Evolutionary conservation across 2,113 vertebrate species (phyloP), one percentile per base, ranked within the genome.

Genomic region (Colossoma macropomum): DNA sequence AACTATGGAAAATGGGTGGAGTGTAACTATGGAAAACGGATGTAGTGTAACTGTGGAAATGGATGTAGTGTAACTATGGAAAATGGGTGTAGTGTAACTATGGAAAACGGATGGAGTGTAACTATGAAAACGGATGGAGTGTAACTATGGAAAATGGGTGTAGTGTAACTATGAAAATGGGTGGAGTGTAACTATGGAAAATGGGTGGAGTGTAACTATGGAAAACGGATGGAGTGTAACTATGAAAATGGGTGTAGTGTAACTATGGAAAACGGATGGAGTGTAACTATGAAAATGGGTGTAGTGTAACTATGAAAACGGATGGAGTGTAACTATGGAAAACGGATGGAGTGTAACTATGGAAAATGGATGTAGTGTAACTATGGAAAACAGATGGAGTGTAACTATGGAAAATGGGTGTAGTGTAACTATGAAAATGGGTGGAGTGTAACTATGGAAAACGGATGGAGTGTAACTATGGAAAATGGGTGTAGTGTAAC

Each of bases 1-100:
- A n/a, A n/a, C n/a, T n/a, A n/a, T n/a, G 28, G 54, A 19, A 19
- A 56, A 23, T 23, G 6, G 48, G 48, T 50, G 13, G 3, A 13
- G 48, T 56, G 54, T 60, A 25, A 80, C 70, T 68, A 30, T 10
- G 41, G n/a, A n/a, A 60, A 21, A 50, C 75, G 72, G 38, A n/a
- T n/a, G n/a, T n/a, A n/a, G n/a, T n/a, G n/a, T n/a, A 75, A 56
- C 41, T 27, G n/a, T 28, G 8, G 17, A 56, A 4, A 56, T 56
- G 2, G 48, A 11, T 50, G 13, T 15, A 50, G 13, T 56, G 54
- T 45, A 25, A 8, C 60, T 27, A 56, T 10, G 48, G 48, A 50
- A n/a, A 50, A 50, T 50, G 6, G 48, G 48, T 50, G 19, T 56
- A 23, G 2, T 54, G 38, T 45, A 75, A 50, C 41, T n/a, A n/a